A percentile compares a stretch with the other conserved stretches of the same genome.
Conservation (phyloP, 92 coral and sea anemone genomes). For the Chrysogorgia sp. region DNA sequence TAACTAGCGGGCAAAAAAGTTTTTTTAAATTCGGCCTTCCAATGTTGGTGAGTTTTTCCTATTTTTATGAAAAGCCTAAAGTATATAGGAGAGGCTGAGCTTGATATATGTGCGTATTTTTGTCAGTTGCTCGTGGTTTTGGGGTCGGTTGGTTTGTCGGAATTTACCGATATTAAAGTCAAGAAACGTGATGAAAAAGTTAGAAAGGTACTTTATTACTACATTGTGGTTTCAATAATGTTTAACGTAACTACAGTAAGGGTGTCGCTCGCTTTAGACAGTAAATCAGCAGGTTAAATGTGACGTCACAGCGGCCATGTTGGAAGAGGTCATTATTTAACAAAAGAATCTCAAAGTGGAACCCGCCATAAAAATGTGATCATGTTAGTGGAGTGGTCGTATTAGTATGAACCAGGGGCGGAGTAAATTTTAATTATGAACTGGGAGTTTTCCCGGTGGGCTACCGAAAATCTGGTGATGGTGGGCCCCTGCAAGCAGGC, state of each 20-base stretch:
- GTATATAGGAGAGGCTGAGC: not conserved
- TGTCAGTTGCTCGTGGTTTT: conserved; percentile 71
- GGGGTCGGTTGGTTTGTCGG: conserved; percentile 95
- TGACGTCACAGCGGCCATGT: no score
- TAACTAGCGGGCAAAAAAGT: conserved; percentile 61
- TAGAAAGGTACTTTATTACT: conserved; percentile 42
- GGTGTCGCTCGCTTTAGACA: not conserved
- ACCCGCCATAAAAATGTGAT: no score
- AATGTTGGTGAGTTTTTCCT: conserved; percentile 67
- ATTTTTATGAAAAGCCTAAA: not conserved
- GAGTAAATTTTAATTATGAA: no score
- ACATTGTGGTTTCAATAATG: not conserved
- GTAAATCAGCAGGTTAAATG: not conserved
- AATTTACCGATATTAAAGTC: conserved; percentile 93
- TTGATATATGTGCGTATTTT: not conserved
- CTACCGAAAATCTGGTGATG: no score
- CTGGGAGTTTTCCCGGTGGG: no score
- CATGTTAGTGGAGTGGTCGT: no score
- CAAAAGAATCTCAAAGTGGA: no score
- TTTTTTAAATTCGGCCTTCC: conserved; percentile 89
- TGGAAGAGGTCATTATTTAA: no score
- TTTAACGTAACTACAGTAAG: not conserved
- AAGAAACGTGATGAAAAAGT: conserved; percentile 82
- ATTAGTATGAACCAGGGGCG: no score
- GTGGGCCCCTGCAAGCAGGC: no score